Evolutionary conservation across 92 coral and sea anemone genomes (phyloP).

Genomic region (Phenganax stokvisi): DNA sequence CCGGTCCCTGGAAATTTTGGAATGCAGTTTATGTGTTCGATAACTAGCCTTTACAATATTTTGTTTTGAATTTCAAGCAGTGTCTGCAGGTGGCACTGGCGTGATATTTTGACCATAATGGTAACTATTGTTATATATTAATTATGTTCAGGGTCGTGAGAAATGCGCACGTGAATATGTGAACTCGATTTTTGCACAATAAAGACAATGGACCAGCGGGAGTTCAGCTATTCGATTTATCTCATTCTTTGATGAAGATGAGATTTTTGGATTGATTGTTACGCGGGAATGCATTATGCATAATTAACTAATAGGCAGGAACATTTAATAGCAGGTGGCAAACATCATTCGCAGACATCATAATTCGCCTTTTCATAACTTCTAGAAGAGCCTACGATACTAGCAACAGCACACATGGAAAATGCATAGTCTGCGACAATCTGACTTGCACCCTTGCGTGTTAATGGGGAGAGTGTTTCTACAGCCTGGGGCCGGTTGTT

Average conservation of each 20-base stretch:
- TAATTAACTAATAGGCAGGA: neutral
- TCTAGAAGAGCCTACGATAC: neutral
- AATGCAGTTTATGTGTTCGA: too few relatives aligned
- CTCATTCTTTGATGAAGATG: too few relatives aligned
- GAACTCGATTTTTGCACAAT: neutral
- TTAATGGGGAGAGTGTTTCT: too few relatives aligned
- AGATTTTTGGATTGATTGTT: too few relatives aligned
- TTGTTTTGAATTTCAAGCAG: neutral
- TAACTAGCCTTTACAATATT: neutral
- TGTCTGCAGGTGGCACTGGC: too few relatives aligned
- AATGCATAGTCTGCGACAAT: too few relatives aligned
- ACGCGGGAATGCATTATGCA: neutral
- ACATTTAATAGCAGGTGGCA: neutral
- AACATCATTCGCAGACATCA: neutral
- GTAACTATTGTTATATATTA: neutral
- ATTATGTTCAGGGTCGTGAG: conserved; percentile 2
- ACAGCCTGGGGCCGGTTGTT: too few relatives aligned
- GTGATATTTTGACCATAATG: too few relatives aligned
- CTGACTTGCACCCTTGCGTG: too few relatives aligned
- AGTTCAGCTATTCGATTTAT: too few relatives aligned
- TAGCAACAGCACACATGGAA: neutral
- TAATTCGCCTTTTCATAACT: neutral
- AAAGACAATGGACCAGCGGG: neutral
- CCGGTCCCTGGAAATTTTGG: too few relatives aligned
- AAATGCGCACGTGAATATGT: neutral